A percentile compares a stretch with the other conserved stretches of the same genome.
Evolutionary conservation across 2,797 vertebrate genomes (phyloP).

Genomic region (Galaxias olidus): DNA sequence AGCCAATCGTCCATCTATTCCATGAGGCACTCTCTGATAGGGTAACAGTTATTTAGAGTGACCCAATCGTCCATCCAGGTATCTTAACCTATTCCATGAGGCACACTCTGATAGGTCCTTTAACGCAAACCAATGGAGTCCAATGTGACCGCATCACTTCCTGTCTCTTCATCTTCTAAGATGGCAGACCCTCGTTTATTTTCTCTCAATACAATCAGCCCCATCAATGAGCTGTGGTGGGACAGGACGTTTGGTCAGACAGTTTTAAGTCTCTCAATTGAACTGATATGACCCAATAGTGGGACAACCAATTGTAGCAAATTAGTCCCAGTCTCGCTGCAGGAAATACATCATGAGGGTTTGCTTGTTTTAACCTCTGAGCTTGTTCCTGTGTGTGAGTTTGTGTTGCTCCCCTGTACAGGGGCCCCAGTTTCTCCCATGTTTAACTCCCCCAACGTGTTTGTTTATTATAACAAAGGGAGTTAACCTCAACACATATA

Average conservation of each 20-base stretch:
- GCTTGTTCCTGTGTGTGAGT: constrained; percentile 29
- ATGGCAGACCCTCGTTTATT: no score
- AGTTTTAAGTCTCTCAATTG: constrained; percentile 19
- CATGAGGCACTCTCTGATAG: no score
- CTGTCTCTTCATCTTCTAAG: no score
- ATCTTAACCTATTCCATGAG: no score
- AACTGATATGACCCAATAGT: constrained; percentile 41
- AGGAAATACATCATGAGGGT: constrained; percentile 41
- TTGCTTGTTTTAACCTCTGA: constrained; percentile 34
- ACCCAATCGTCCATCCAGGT: no score
- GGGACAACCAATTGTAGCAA: constrained; percentile 21
- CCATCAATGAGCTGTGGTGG: constrained; percentile 7
- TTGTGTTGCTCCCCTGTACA: background rate
- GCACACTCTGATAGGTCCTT: no score
- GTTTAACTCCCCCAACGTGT: constrained; percentile 18
- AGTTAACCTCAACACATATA: no score
- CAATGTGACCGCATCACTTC: constrained; percentile 5
- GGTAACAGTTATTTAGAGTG: no score
- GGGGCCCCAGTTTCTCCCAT: background rate
- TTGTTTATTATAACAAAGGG: constrained; percentile 23
- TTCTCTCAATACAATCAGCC: no score
- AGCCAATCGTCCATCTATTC: no score
- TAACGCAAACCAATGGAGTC: background rate
- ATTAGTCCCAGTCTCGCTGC: constrained; percentile 24
- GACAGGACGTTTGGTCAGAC: constrained; percentile 15